Conservation (phyloP, 2,113 vertebrate species). For the Vidua chalybeata region DNA sequence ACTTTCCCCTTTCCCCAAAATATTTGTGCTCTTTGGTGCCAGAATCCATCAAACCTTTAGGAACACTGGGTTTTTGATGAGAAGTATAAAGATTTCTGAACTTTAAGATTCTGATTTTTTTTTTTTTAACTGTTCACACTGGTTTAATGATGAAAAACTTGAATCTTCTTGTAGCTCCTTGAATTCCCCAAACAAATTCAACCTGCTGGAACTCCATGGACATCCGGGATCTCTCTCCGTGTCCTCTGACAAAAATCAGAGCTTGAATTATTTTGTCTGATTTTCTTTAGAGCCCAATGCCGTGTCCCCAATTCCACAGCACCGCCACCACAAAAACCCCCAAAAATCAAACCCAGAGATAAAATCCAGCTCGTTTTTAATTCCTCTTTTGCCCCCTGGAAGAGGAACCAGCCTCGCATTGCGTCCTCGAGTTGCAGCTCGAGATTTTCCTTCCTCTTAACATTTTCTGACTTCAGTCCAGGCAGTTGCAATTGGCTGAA, state of each 20-base stretch:
- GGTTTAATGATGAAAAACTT: accelerated
- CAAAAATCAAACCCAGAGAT: not conserved
- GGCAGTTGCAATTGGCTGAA: not conserved
- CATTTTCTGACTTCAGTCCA: not conserved
- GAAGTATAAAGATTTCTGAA: not conserved
- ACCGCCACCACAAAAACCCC: not conserved
- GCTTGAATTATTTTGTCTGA: not conserved
- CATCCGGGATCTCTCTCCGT: not conserved
- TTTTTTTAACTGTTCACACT: not conserved
- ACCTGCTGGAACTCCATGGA: not conserved
- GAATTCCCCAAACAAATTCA: not conserved
- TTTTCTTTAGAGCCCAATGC: not conserved
- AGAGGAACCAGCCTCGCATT: constrained; percentile 41
- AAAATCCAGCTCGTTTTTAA: not conserved
- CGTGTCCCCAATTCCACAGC: not conserved
- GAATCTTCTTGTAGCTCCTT: not conserved
- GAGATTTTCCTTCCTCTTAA: constrained; percentile 34
- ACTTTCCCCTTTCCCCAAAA: not conserved
- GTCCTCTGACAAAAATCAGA: not conserved
- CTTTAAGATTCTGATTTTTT: not conserved
- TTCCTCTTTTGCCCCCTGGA: constrained; percentile 48
- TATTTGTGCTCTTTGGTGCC: not conserved
- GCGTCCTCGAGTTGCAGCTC: not conserved
- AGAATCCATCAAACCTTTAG: not conserved
- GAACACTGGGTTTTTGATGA: not conserved